Percentiles rank a stretch among this genome's conserved stretches.
phyloP scores from a whole-genome alignment of 2,797 vertebrate genomes.

The Arnoldichthys spilopterus region DNA sequence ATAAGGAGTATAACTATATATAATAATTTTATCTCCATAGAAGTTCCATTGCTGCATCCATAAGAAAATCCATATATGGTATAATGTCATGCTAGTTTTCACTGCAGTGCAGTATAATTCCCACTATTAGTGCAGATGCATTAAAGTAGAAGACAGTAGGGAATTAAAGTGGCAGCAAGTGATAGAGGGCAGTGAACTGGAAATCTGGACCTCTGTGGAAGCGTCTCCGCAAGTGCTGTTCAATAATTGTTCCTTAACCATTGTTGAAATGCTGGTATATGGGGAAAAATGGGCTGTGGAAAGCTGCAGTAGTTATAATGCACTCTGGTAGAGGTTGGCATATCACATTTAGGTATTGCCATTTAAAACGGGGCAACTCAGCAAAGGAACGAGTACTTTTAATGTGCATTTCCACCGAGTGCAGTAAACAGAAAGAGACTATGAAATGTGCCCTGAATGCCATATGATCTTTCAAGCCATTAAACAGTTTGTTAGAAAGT shows the following conservation, averaged over 20 bases:
- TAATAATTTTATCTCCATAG: no score
- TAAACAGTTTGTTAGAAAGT: background rate
- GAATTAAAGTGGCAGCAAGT: background rate
- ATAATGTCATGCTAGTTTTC: no score
- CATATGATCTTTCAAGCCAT: background rate
- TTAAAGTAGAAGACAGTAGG: no score
- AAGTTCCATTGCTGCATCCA: no score
- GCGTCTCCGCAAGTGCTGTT: no score
- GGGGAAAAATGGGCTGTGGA: background rate
- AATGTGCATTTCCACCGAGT: background rate
- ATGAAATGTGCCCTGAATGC: background rate
- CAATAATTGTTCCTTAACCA: slow-evolving; percentile 1
- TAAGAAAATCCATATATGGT: no score
- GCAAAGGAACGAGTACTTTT: background rate
- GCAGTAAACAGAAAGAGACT: background rate
- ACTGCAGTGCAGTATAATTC: no score
- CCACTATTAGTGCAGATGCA: no score
- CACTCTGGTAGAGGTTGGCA: background rate
- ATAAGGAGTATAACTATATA: no score
- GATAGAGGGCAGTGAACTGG: background rate
- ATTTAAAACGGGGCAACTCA: background rate
- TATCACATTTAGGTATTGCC: background rate
- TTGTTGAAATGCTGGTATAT: background rate
- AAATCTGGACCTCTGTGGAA: background rate
- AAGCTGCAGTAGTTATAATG: background rate